Evolutionary conservation across 1,140 invertebrate genomes (phyloP), one percentile per base, ranked within the genome.

Genomic region (Trichomalopsis sarcophagae): DNA sequence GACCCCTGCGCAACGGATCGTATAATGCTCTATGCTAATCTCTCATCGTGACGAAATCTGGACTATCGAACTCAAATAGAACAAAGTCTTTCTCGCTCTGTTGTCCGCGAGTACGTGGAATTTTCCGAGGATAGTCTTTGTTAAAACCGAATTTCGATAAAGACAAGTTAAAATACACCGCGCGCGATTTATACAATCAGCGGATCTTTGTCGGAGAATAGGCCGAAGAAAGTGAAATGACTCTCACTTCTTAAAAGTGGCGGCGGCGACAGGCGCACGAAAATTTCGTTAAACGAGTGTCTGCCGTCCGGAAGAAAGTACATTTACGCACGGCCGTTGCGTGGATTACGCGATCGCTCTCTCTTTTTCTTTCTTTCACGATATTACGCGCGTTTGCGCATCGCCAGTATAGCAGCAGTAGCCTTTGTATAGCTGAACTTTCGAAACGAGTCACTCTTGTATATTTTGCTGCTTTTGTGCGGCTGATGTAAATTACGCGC

Each of bases 21-120:
- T 62, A 71, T 21, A 68, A 62, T 86, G n/a, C 75, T 86, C 74
- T 79, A 87, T 87, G 81, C 80, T 84, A 86, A 88, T 87, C 6
- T 23, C 23, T 68, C 47, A 7, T 23, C 33, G 6, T 44, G 71
- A 83, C 27, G 33, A 76, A 76, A 76, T 83, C 81, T 77, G 30
- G 74, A 83, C 55, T 83, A 68, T 83, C 5, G 23, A 73, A 9
- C 21, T 47, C 40, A 73, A 73, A 73, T 73, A 81, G 73, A 75
- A 44, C 73, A 36, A 55, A 50, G 47, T 17, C 47, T 50, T 50
- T 50, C 47, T 50, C 2, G 50, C 10, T 44, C 10, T 44, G 40
- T 44, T 44, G 40, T 44, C 40, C 1, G 36, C 36, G 36, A 0
- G 10, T 44, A 44, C 40, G 40, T 44, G 40, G 40, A 44, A 44